Percentiles rank a stretch among this genome's conserved stretches.
Conservation (phyloP, 2,888 invertebrate genomes). For the Nycteola revayana region DNA sequence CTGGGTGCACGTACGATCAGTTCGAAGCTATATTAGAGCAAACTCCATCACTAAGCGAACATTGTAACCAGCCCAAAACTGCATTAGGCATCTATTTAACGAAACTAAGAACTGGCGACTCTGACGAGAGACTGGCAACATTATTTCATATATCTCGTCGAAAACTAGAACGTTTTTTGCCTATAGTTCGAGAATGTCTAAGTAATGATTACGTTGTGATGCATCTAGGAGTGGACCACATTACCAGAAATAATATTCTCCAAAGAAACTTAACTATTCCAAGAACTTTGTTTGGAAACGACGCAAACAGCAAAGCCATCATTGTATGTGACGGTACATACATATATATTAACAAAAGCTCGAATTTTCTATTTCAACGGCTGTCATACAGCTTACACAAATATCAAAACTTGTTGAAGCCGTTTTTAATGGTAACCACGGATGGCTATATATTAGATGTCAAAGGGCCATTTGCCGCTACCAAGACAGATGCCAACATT, state of each 20-base stretch:
- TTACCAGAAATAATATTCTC: slow-evolving; percentile 12
- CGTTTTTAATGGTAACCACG: slow-evolving; percentile 9
- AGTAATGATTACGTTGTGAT: slow-evolving; percentile 4
- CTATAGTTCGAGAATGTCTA: slow-evolving; percentile 5
- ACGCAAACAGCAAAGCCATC: slow-evolving; percentile 2
- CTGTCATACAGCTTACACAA: slow-evolving; percentile 7
- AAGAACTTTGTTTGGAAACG: slow-evolving; percentile 5
- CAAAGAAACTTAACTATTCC: slow-evolving; percentile 9
- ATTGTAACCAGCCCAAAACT: slow-evolving; percentile 9
- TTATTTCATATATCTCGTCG: slow-evolving; percentile 8
- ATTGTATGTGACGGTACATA: slow-evolving; percentile 13
- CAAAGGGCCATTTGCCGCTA: background rate
- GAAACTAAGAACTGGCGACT: slow-evolving; percentile 6
- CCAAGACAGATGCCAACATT: background rate
- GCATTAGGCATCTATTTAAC: slow-evolving; percentile 11
- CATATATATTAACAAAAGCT: slow-evolving; percentile 5
- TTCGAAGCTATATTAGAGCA: too few relatives aligned
- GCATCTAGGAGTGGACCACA: background rate
- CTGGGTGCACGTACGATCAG: too few relatives aligned
- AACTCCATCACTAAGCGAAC: too few relatives aligned
- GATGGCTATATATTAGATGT: slow-evolving; percentile 9
- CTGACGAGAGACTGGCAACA: slow-evolving; percentile 6
- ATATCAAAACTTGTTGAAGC: too few relatives aligned
- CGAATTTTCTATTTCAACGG: slow-evolving; percentile 5
- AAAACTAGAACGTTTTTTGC: slow-evolving; percentile 6